Evolutionary conservation across 1,140 invertebrate species (phyloP).

Genomic region (Formica selysi): DNA sequence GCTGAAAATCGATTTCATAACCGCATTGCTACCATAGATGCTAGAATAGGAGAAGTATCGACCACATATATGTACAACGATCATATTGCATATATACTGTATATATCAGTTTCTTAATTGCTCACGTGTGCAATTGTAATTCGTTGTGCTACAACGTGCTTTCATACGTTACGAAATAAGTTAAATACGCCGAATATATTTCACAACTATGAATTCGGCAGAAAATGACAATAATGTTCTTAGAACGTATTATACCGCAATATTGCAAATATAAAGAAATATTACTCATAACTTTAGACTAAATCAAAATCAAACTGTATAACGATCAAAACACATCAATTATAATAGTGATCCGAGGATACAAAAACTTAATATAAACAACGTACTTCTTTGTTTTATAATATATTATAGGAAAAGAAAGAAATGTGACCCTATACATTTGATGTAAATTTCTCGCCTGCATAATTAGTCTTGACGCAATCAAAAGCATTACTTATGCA

Average conservation of each 20-base stretch:
- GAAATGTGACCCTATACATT: background rate
- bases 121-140: background rate
- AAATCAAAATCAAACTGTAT: background rate
- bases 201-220: background rate
- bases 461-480: background rate
- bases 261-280: background rate
- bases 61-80: background rate
- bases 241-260: background rate
- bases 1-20: constrained; percentile 19
- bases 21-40: background rate
- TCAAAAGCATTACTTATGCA: background rate
- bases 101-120: constrained; percentile 20
- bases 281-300: background rate
- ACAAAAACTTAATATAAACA: background rate
- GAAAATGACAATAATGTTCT: background rate
- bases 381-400: background rate
- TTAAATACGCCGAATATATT: background rate
- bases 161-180: background rate
- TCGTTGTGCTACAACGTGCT: background rate
- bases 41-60: background rate
- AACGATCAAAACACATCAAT: background rate
- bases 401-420: background rate
- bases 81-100: background rate
- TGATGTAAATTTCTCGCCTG: background rate
- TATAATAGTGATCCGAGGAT: background rate